Conservation (phyloP, 2,797 vertebrate genomes). For the Monodelphis domestica region DNA sequence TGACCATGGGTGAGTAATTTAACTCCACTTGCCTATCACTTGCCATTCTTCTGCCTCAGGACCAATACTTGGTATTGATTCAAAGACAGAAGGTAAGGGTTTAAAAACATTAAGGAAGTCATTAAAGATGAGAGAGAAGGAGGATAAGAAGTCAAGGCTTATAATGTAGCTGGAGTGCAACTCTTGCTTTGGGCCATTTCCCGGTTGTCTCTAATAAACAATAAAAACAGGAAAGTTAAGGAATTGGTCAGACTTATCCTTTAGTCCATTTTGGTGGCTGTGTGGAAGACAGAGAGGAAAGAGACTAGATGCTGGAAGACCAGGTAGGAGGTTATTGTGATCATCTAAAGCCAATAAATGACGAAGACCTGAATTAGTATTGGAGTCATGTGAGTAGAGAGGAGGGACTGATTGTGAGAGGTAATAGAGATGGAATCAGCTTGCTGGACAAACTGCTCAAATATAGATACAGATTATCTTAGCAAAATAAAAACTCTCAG, state of each 20-base stretch:
- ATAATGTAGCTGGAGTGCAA: neutral
- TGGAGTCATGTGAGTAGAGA: neutral
- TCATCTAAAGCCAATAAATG: neutral
- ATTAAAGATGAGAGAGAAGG: neutral
- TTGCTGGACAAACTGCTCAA: neutral
- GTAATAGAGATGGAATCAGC: neutral
- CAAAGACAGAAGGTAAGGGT: too few relatives aligned
- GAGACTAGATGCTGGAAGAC: neutral
- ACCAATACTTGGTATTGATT: too few relatives aligned
- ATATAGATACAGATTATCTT: neutral
- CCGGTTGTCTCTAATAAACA: neutral
- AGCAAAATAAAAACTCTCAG: neutral
- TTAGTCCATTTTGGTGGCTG: neutral
- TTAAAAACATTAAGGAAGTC: neutral
- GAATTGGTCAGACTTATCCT: neutral
- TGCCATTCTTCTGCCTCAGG: too few relatives aligned
- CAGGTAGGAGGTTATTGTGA: neutral
- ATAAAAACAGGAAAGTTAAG: neutral
- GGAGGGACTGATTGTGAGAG: neutral
- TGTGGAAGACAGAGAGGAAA: neutral
- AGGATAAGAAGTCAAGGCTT: neutral
- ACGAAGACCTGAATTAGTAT: neutral
- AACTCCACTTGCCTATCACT: too few relatives aligned
- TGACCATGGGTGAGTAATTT: too few relatives aligned
- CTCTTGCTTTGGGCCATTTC: neutral